These are phyloP conservation scores for Antechinus flavipes DNA, from an alignment of 2,113 vertebrate species.

Conservation along the genomic window DNA sequence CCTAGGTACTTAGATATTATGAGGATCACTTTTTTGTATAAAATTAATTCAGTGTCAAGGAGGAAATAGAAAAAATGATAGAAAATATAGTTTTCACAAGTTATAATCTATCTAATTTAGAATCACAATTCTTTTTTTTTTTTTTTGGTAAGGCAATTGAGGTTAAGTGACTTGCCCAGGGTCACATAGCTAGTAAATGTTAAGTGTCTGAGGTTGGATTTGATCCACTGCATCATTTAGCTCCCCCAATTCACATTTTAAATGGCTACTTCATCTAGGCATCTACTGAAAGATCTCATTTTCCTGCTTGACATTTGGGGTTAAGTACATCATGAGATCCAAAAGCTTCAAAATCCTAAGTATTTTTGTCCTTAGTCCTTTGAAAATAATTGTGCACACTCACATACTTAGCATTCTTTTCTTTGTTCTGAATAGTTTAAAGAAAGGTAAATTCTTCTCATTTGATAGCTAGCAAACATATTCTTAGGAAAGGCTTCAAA, in stretches of 20 bases:
- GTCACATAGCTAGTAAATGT: no score
- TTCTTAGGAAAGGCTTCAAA: slow-evolving; percentile 5
- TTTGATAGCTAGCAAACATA: background rate
- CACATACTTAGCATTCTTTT: background rate
- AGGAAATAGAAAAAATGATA: background rate
- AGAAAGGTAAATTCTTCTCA: slow-evolving; percentile 4
- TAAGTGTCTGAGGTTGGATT: no score
- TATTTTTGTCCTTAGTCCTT: background rate
- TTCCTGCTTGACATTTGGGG: background rate
- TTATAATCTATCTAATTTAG: background rate
- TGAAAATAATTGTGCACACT: background rate
- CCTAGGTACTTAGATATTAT: background rate
- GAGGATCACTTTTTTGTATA: background rate
- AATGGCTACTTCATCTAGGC: background rate
- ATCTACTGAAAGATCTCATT: background rate
- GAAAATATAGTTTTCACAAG: slow-evolving; percentile 2
- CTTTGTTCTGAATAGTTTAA: background rate
- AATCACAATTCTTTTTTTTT: background rate
- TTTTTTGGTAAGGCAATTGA: no score
- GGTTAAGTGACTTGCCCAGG: no score
- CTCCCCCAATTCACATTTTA: background rate
- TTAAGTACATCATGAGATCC: background rate
- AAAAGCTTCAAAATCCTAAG: background rate
- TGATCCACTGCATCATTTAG: no score
- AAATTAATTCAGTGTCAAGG: slow-evolving; percentile 6